Evolutionary conservation across 2,113 vertebrate species (phyloP).

Genomic region (Pygoscelis antarcticus): DNA sequence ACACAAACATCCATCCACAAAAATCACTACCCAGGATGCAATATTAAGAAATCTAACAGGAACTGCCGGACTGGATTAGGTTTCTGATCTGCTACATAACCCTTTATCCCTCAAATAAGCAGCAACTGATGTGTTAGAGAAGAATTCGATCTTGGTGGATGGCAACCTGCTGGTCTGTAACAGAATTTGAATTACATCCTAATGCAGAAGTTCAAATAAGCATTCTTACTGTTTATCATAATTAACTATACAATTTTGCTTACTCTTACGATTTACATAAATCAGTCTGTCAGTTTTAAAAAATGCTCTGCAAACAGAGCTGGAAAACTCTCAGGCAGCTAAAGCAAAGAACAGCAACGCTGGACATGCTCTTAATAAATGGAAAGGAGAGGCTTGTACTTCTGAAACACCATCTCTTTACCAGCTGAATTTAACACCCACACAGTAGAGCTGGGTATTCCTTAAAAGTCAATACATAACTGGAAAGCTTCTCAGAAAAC

Average conservation of each 20-base stretch:
- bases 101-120: not conserved
- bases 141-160: fast-evolving
- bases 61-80: not conserved
- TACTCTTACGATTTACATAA: not conserved
- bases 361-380: not conserved
- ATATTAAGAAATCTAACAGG: not conserved
- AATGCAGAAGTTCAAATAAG: not conserved
- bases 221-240: not conserved
- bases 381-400: not conserved
- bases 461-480: not conserved
- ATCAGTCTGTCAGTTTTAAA: not conserved
- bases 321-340: not conserved
- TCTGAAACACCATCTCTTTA: not conserved
- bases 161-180: not conserved
- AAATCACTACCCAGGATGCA: not conserved
- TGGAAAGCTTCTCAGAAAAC: not conserved
- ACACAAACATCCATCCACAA: not conserved
- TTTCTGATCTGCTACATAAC: not conserved
- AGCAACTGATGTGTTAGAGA: not conserved
- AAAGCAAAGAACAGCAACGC: not conserved
- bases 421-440: not conserved
- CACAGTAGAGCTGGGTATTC: not conserved
- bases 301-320: not conserved
- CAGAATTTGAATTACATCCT: not conserved
- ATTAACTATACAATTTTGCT: not conserved